Evolutionary conservation across 2,888 invertebrate genomes (phyloP), one percentile per base, ranked within the genome.

Genomic region (Neoascia interrupta): DNA sequence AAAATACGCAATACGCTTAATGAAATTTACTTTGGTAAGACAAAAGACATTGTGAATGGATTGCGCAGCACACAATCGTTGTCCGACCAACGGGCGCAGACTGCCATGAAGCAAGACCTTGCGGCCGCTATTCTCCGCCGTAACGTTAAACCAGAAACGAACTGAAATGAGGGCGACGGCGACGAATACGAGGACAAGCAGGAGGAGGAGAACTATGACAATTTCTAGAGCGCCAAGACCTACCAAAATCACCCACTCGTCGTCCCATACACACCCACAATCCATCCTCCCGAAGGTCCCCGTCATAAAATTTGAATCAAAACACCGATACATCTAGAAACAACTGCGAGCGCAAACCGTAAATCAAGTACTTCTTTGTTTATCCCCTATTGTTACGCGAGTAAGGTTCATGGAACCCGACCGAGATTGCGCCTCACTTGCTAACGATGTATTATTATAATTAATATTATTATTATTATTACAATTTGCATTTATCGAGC

Each of bases 1-100:
- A 99, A 99, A 91, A 99, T 99, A 87, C 93, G 99, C 83, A 97
- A 96, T 89, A 98, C 98, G 3, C 91, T 99, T 84, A 99, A 99
- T 87, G 98, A 98, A 89, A 99, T 99, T 84, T 99, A 99, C 90
- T 99, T 99, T 90, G 97, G 98, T 87, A 99, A 99, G 90, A 99
- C 99, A 56, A 97, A 96, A 90, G 98, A 98, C 89, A 98, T 99
- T 86, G 97, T 99, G 72, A 97, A 97, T 87, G 97, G 97, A 8
- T 91, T 99, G 83, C 92, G 97, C 56, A 91, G 92, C 39, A 94
- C 96, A 82, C 94, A 95, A 85, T 94, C 96, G 5, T 81, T 97
- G 66, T 94, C 95, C 47, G 96, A 97, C 88, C 94, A 94, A 84
- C 92, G 93, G 82, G 94, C 94, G 87, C 95, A 96, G 85, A 94